phyloP scores from a whole-genome alignment of 2,113 vertebrate species.

The Hyperopisus bebe region DNA sequence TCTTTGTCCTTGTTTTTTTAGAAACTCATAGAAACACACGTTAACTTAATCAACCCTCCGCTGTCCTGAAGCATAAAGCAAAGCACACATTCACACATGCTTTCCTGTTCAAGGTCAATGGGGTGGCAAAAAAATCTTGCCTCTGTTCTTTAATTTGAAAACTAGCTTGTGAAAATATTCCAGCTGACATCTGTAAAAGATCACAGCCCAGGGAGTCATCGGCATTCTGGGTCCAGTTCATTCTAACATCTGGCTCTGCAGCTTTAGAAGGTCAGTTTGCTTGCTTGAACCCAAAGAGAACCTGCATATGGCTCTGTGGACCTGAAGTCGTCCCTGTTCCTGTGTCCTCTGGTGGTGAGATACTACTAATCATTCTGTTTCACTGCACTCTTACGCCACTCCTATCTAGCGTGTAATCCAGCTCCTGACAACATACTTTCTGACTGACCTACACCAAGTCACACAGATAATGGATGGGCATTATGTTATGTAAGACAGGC shows the following conservation, averaged over 20 bases:
- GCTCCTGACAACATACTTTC: neutral
- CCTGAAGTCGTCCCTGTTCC: neutral
- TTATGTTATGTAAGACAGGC: neutral
- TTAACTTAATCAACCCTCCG: neutral
- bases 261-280: neutral
- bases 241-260: neutral
- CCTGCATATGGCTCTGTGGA: neutral
- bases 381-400: neutral
- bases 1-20: neutral
- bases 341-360: neutral
- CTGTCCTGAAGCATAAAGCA: neutral
- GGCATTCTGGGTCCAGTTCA: neutral
- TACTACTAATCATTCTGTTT: neutral
- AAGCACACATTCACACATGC: neutral
- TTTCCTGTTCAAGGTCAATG: constrained; percentile 4
- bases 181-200: neutral
- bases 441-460: neutral
- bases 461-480: neutral
- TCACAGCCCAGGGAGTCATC: constrained; percentile 5
- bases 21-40: neutral
- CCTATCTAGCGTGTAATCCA: neutral
- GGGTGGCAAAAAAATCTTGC: neutral
- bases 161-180: constrained; percentile 12
- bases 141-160: constrained; percentile 13
- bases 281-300: neutral